Percentiles rank a stretch among this genome's conserved stretches.
phyloP scores from a whole-genome alignment of 2,113 vertebrate genomes.

The Cyanoderma ruficeps region DNA sequence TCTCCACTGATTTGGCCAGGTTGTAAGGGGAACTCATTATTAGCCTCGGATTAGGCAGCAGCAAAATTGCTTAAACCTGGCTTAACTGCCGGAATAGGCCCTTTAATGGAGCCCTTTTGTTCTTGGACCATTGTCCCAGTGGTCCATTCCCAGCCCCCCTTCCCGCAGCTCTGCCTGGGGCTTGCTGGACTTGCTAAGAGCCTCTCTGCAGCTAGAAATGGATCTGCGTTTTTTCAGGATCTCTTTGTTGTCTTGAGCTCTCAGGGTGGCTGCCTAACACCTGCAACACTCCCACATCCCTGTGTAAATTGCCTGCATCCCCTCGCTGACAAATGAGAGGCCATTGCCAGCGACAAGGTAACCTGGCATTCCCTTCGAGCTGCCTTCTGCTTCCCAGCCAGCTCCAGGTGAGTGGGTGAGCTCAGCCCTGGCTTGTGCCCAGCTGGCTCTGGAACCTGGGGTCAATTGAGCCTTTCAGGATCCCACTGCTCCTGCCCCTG shows the following conservation, averaged over 20 bases:
- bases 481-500: not conserved
- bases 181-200: not conserved
- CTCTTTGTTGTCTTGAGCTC: not conserved
- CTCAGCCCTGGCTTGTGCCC: not conserved
- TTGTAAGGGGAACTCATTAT: not conserved
- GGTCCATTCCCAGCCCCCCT: not conserved
- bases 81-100: not conserved
- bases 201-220: not conserved
- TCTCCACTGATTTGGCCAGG: not conserved
- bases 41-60: not conserved
- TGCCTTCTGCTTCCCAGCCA: not conserved
- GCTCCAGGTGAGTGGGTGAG: not conserved
- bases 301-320: not conserved
- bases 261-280: not conserved
- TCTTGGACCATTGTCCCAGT: not conserved
- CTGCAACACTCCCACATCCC: not conserved
- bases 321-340: not conserved
- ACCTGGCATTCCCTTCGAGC: not conserved
- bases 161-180: not conserved
- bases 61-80: not conserved
- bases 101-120: not conserved
- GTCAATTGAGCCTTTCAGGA: not conserved
- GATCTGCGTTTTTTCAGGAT: not conserved
- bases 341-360: not conserved
- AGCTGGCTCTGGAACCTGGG: not conserved